Conservation (phyloP, 1,140 invertebrate genomes). For the Zaprionus ghesquierei region DNA sequence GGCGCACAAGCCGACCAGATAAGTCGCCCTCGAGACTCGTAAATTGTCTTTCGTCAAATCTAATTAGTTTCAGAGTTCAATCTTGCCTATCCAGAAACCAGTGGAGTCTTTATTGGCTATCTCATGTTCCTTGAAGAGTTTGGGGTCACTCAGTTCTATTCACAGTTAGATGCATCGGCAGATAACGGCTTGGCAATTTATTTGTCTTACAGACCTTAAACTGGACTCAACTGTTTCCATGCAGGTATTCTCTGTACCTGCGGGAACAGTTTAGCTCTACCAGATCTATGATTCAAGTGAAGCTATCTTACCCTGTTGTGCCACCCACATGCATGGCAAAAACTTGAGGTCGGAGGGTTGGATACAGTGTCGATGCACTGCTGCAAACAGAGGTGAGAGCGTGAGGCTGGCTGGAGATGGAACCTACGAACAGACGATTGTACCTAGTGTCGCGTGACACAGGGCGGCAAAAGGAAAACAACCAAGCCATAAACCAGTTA, state of each 20-base stretch:
- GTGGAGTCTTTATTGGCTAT: conserved; percentile 48
- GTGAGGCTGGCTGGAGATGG: background rate
- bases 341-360: too few species aligned
- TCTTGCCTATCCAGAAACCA: conserved; percentile 30
- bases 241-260: background rate
- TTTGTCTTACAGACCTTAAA: background rate
- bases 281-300: conserved; percentile 48
- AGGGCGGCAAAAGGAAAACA: background rate
- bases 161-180: conserved; percentile 49
- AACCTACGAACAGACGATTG: background rate
- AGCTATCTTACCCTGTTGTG: conserved; percentile 52
- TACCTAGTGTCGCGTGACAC: conserved; percentile 16
- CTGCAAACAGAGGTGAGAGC: conserved; percentile 15
- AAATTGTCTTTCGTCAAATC: conserved; percentile 67
- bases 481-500: conserved; percentile 44
- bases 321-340: conserved; percentile 60
- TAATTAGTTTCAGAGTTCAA: conserved; percentile 51
- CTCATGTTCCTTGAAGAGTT: conserved; percentile 20
- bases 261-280: conserved; percentile 38
- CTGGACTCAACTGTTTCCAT: background rate
- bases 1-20: conserved; percentile 49
- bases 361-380: background rate
- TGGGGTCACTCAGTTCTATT: conserved; percentile 46
- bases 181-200: conserved; percentile 11
- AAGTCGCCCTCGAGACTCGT: conserved; percentile 41